Evolutionary conservation across 2,113 vertebrate genomes (phyloP), one percentile per base, ranked within the genome.

Genomic region (Rhabdomys dilectus): DNA sequence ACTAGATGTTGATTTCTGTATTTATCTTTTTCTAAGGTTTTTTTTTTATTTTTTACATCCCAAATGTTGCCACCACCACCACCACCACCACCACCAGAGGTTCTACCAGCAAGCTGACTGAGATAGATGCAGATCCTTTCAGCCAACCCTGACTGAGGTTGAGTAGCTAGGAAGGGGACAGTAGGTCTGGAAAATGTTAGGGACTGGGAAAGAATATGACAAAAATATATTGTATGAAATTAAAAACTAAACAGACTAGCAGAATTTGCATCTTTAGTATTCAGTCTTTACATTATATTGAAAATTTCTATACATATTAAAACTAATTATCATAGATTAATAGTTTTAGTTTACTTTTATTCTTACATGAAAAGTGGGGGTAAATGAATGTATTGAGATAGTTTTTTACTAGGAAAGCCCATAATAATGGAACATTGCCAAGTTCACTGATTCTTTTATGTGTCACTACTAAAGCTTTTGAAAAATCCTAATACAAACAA

Each of bases 271-370:
- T 84, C 93, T 95, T 91, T 29, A 87, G 29, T 73, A 89, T 84
- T 62, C 78, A 45, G 22, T 75, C 53, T 56, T 94, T 53, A 92
- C 0, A 64, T 2, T 7, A n/a, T 72, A 15, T 84, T 88, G 60
- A 72, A 82, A 80, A 90, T 96, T 84, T 53, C 19, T 80, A 15
- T 16, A 75, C 13, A 36, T 82, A 64, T 13, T 91, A 60, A 93
- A 12, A 78, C 26, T 78, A 91, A 53, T 91, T 87, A 70, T 58
- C 91, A 88, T 21, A 56, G 9, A 39, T 88, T 88, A 6, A n/a
- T 13, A 77, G 5, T 80, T 96, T 92, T 48, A 68, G 13, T 90
- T 95, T 96, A 36, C 24, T 87, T 93, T 87, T 76, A 94, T 88
- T 93, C n/a, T 76, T 53, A 53, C 53, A 53, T 90, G 42, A 56